Conservation (phyloP, 2,888 invertebrate species). For the Hemaris fuciformis region DNA sequence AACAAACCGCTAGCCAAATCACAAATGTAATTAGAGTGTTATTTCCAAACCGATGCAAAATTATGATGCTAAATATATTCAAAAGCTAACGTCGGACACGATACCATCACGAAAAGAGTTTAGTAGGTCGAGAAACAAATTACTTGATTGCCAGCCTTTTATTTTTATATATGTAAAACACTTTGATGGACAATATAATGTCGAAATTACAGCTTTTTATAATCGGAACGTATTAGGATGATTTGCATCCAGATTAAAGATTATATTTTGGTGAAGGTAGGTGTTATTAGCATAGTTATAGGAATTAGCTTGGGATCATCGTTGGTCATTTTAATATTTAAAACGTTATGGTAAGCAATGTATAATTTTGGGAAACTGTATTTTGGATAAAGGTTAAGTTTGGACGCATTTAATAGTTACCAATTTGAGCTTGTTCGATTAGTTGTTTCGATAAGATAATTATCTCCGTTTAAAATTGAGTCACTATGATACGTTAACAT, state of each 20-base stretch:
- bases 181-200: conserved; percentile 81
- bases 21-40: conserved; percentile 35
- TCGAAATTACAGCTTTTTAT: conserved; percentile 78
- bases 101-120: conserved; percentile 69
- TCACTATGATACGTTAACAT: conserved; percentile 20
- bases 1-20: conserved; percentile 17
- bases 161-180: conserved; percentile 79
- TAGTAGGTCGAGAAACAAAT: conserved; percentile 78
- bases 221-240: conserved; percentile 80
- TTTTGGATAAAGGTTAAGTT: conserved; percentile 54
- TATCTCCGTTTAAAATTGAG: conserved; percentile 24
- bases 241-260: conserved; percentile 81
- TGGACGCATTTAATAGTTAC: conserved; percentile 44
- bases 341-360: conserved; percentile 63
- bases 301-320: conserved; percentile 73
- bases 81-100: conserved; percentile 58
- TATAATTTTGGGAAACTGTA: conserved; percentile 58
- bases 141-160: conserved; percentile 75
- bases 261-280: conserved; percentile 77
- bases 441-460: conserved; percentile 37
- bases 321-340: conserved; percentile 73
- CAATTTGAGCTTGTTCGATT: conserved; percentile 44
- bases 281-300: conserved; percentile 80
- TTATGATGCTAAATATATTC: conserved; percentile 52
- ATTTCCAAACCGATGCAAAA: conserved; percentile 49